phyloP scores from a whole-genome alignment of 2,797 vertebrate genomes.

The Alauda arvensis region DNA sequence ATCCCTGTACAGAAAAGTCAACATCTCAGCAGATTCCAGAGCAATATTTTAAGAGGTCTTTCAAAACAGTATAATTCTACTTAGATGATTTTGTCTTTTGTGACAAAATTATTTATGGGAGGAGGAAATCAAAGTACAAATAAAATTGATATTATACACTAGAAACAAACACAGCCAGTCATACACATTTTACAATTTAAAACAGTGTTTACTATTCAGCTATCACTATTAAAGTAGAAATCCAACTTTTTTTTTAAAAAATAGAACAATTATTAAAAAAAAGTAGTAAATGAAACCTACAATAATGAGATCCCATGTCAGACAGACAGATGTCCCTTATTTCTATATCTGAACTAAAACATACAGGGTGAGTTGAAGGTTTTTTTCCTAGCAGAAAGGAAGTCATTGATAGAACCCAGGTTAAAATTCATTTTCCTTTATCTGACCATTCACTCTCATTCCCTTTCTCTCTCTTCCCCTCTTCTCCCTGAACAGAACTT shows the following conservation, averaged over 20 bases:
- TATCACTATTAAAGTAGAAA: background rate
- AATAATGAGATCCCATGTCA: background rate
- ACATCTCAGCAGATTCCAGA: background rate
- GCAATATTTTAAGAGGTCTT: background rate
- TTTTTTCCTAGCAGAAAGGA: background rate
- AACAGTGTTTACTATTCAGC: background rate
- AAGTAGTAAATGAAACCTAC: background rate
- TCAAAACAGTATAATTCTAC: background rate
- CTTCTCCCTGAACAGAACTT: constrained; percentile 34
- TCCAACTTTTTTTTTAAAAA: background rate
- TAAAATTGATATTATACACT: background rate
- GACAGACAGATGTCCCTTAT: background rate
- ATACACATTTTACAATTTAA: background rate
- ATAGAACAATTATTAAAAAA: background rate
- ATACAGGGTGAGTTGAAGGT: background rate
- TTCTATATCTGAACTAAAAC: background rate
- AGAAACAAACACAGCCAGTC: background rate
- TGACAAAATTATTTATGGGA: background rate
- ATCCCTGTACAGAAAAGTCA: background rate
- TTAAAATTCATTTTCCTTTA: constrained; percentile 63
- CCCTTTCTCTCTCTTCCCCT: background rate
- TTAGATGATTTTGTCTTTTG: background rate
- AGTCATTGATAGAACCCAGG: constrained; percentile 40
- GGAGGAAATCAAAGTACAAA: background rate
- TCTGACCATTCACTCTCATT: constrained; percentile 35